These are phyloP conservation scores for Dasypus novemcinctus DNA, from an alignment of 2,113 vertebrate genomes.

Conservation along the genomic window DNA sequence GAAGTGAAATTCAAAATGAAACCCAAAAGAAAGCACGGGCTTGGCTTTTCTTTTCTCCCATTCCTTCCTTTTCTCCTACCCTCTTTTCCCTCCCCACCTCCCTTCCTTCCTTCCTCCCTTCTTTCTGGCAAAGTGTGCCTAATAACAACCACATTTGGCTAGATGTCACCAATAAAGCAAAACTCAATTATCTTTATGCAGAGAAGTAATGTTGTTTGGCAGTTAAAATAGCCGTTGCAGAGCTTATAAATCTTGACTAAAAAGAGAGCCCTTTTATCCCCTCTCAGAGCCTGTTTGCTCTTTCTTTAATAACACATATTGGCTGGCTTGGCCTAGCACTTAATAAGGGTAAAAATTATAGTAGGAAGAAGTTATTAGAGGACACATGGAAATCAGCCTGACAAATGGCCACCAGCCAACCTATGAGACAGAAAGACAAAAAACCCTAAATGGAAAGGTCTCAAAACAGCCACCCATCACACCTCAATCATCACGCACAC, in stretches of 20 bases:
- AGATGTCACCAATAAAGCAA: neutral
- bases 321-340: neutral
- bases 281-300: neutral
- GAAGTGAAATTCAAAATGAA: conserved; percentile 52
- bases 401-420: neutral
- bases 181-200: neutral
- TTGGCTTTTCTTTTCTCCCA: neutral
- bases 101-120: neutral
- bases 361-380: neutral
- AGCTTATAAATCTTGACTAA: neutral
- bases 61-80: fast-evolving
- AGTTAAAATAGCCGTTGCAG: neutral
- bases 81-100: fast-evolving
- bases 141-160: neutral
- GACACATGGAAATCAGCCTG: conserved; percentile 31
- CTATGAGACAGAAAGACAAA: neutral
- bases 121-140: neutral
- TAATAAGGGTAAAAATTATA: neutral
- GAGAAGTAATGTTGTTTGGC: neutral
- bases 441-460: neutral
- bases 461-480: neutral
- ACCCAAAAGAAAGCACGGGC: neutral
- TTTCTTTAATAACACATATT: neutral
- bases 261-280: neutral
- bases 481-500: neutral